These are phyloP conservation scores for Acanthopagrus latus DNA, from an alignment of 2,797 vertebrate species.

Conservation along the genomic window DNA sequence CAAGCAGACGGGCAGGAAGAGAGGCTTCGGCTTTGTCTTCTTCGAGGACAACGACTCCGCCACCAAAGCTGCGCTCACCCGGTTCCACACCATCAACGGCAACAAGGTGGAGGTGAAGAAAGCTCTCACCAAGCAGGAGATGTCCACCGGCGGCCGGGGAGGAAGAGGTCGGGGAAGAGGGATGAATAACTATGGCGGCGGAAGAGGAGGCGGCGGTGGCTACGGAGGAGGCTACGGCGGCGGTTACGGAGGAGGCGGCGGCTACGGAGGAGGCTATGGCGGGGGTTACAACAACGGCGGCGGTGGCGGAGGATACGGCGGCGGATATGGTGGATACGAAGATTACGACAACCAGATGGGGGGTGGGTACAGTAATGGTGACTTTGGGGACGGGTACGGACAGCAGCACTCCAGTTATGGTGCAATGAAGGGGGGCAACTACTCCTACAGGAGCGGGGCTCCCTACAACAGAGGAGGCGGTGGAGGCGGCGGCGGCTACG, in stretches of 20 bases:
- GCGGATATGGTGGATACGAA: slow-evolving; percentile 87
- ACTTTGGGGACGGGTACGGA: slow-evolving; percentile 93
- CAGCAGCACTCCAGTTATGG: slow-evolving; percentile 92
- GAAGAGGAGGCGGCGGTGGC: slow-evolving; percentile 83
- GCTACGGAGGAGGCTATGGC: slow-evolving; percentile 55
- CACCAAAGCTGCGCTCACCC: slow-evolving; percentile 94
- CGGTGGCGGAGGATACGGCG: slow-evolving; percentile 88
- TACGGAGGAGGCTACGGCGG: slow-evolving; percentile 85
- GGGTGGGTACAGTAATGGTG: slow-evolving; percentile 90
- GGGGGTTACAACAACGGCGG: slow-evolving; percentile 76
- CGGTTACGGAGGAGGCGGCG: slow-evolving; percentile 83
- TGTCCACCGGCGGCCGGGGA: slow-evolving; percentile 82
- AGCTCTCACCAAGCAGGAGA: slow-evolving; percentile 95
- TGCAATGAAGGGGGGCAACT: slow-evolving; percentile 88
- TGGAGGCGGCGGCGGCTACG: slow-evolving; percentile 67
- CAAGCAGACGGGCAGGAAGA: slow-evolving; percentile 96
- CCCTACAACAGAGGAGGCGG: slow-evolving; percentile 85
- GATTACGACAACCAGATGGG: slow-evolving; percentile 87
- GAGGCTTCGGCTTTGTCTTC: slow-evolving; percentile 98
- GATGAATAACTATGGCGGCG: slow-evolving; percentile 87
- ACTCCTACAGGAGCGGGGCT: slow-evolving; percentile 77
- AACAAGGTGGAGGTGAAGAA: slow-evolving; percentile 99
- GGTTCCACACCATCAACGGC: slow-evolving; percentile 95
- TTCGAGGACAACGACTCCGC: slow-evolving; percentile 96
- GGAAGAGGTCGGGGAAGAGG: slow-evolving; percentile 86